Evolutionary conservation across 2,113 vertebrate species (phyloP), one percentile per base, ranked within the genome.

Genomic region (Onychorhynchus coronatus): DNA sequence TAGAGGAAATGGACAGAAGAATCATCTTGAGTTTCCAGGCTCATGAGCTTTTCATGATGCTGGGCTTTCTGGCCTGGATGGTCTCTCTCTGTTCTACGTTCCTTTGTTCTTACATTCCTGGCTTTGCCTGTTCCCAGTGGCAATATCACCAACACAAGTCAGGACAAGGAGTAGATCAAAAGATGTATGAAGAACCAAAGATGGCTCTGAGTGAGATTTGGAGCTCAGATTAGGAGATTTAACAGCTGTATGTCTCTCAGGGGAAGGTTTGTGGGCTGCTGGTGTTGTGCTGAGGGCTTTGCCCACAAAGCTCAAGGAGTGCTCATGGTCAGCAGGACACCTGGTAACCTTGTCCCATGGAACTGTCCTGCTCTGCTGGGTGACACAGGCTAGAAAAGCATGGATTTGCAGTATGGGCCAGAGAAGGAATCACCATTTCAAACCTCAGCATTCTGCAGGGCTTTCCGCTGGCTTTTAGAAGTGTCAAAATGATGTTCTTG

Each of bases 51-150:
- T 89, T 91, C 30, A 33, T 56, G 35, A 63, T 24, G 17, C 67
- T 93, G 91, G 72, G 61, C 44, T 81, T 92, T 85, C 37, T 78
- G 95, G 86, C 49, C 91, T 67, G 80, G 68, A 91, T 91, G 91
- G 83, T 74, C 56, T 92, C 71, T 72, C 53, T 83, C 83, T 92
- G 56, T 83, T 96, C 86, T 75, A 3, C 0, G 0, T 91, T 85
- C 84, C 89, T 95, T 95, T 97, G 93, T 97, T 97, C 93, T 93
- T 35, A 41, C 89, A 96, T 96, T 96, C 95, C 91, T 95, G 80
- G 77, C 89, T 95, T 81, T 56, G 41, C 89, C 89, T 91, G 61
- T 96, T 95, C 95, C 96, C 95, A 84, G 82, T 96, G 88, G 93
- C 96, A 94, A 72, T 95, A 94, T 97, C 95, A 94, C 95, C 90